Evolutionary conservation across 2,888 invertebrate genomes (phyloP).

Genomic region (Clitarchus hookeri): DNA sequence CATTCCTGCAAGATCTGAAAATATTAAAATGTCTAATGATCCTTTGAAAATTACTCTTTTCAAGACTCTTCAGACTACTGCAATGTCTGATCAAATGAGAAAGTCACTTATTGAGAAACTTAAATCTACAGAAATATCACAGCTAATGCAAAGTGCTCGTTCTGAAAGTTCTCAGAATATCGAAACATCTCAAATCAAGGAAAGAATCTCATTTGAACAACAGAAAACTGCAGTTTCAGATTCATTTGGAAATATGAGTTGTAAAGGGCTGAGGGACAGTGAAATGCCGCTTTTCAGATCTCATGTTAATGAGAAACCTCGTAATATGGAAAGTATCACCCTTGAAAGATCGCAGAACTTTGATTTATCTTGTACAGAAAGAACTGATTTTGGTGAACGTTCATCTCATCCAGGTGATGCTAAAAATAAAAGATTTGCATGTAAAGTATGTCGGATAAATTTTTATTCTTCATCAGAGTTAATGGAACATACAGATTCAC

Average conservation of each 20-base stretch:
- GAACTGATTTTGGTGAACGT: not conserved
- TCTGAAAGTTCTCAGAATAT: not conserved
- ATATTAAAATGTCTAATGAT: not conserved
- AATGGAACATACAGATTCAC: not conserved
- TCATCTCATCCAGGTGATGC: not conserved
- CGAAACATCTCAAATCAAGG: not conserved
- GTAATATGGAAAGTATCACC: not conserved
- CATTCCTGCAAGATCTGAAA: not conserved
- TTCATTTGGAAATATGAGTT: not conserved
- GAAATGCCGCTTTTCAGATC: not conserved
- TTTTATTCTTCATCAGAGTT: not conserved
- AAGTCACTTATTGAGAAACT: not conserved
- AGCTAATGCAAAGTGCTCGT: not conserved
- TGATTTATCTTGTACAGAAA: not conserved
- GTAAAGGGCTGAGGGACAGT: not conserved
- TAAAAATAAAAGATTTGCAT: not conserved
- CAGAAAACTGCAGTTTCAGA: not conserved
- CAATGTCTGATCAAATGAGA: constrained; percentile 1
- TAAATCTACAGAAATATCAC: not conserved
- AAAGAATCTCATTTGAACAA: not conserved
- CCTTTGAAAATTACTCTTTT: not conserved
- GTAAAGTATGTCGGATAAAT: not conserved
- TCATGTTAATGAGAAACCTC: not conserved
- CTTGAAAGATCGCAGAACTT: too few species aligned
- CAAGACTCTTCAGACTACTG: not conserved